These are phyloP conservation scores for Garrulus glandarius DNA, from an alignment of 2,797 vertebrate genomes.

Conservation along the genomic window DNA sequence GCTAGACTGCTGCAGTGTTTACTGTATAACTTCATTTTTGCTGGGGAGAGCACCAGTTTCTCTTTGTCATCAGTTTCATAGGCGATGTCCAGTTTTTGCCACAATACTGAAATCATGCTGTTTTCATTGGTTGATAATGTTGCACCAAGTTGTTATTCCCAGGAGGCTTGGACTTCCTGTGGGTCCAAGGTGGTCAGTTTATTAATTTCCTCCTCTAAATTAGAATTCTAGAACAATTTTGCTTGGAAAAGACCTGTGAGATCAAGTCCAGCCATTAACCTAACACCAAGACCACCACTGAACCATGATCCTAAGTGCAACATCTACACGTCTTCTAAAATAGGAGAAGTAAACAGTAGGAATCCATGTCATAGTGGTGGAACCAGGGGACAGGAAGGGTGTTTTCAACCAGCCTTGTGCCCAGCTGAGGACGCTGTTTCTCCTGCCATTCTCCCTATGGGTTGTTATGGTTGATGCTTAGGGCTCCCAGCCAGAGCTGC, in stretches of 20 bases:
- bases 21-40: neutral
- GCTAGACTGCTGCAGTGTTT: neutral
- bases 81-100: neutral
- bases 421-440: neutral
- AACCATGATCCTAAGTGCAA: neutral
- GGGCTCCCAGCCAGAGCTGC: neutral
- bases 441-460: fast-evolving
- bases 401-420: neutral
- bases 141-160: neutral
- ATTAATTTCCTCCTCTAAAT: neutral
- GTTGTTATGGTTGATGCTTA: fast-evolving
- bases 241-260: neutral
- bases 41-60: neutral
- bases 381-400: neutral
- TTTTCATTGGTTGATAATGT: neutral
- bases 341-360: neutral
- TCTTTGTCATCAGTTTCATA: neutral
- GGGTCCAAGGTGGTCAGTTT: neutral
- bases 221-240: neutral
- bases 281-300: neutral
- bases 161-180: neutral
- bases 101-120: neutral
- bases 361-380: neutral
- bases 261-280: neutral
- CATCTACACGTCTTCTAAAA: neutral